phyloP scores from a whole-genome alignment of 2,113 vertebrate species.

The Pica pica region DNA sequence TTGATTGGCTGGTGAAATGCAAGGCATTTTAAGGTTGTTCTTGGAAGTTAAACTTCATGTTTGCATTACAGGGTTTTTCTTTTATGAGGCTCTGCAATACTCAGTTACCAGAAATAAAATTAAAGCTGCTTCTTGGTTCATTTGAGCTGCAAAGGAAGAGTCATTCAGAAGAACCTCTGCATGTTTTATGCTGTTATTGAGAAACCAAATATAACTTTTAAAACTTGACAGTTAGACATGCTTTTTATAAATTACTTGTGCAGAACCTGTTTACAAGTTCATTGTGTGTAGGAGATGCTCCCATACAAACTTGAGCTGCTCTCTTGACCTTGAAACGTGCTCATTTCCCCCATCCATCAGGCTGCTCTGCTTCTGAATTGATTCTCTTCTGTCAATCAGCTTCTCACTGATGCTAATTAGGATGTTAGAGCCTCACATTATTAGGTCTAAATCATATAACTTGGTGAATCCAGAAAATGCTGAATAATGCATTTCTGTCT shows the following conservation, averaged over 20 bases:
- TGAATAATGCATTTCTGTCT: neutral
- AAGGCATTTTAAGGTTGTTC: neutral
- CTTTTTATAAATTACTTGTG: neutral
- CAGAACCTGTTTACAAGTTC: neutral
- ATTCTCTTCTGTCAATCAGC: neutral
- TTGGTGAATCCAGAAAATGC: neutral
- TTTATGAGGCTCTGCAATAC: neutral
- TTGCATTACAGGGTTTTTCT: neutral
- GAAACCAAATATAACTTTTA: neutral
- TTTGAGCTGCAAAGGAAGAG: neutral
- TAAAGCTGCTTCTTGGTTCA: neutral
- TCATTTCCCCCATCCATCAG: rapidly evolving
- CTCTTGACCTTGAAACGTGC: neutral
- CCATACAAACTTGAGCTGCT: neutral
- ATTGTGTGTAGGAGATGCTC: neutral
- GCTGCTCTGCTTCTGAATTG: neutral
- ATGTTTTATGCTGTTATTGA: neutral
- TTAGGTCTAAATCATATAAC: neutral
- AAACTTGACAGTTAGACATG: neutral
- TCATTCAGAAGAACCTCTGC: neutral
- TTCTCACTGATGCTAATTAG: neutral
- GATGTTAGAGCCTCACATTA: neutral
- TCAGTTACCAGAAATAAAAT: neutral
- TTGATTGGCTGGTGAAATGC: neutral
- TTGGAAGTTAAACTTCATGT: neutral